Evolutionary conservation across 2,113 vertebrate genomes (phyloP).

Genomic region (Eubucco bourcierii): DNA sequence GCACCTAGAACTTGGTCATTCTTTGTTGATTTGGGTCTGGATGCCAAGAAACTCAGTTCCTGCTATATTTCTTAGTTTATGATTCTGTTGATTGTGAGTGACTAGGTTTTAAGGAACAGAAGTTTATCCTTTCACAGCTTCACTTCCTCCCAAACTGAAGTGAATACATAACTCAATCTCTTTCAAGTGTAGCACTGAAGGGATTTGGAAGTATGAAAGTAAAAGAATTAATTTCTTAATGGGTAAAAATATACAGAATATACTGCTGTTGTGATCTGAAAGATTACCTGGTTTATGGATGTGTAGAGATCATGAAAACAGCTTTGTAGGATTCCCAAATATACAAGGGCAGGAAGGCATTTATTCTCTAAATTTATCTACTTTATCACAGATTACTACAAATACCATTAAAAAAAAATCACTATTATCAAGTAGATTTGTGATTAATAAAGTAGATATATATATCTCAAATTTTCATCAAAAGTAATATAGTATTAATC

Average conservation of each 20-base stretch:
- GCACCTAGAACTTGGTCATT: neutral
- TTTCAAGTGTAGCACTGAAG: neutral
- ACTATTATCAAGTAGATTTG: no score
- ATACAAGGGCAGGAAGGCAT: neutral
- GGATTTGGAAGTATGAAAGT: neutral
- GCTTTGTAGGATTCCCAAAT: neutral
- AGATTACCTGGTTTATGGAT: fast-evolving
- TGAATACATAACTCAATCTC: neutral
- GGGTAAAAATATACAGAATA: neutral
- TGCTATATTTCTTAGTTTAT: neutral
- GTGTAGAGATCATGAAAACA: neutral
- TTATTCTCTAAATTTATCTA: neutral
- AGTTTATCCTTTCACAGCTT: neutral
- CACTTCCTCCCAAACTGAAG: neutral
- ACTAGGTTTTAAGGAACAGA: neutral
- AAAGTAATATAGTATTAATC: no score
- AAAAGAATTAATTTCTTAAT: neutral
- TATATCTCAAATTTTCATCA: neutral
- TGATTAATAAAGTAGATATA: no score
- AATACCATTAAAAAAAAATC: no score
- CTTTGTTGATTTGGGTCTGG: neutral
- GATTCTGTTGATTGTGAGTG: neutral
- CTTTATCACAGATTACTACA: neutral
- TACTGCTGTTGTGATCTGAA: neutral
- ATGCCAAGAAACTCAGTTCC: neutral